Evolutionary conservation across 2,797 vertebrate genomes (phyloP), one percentile per base, ranked within the genome.

Genomic region (Malurus leucopterus): DNA sequence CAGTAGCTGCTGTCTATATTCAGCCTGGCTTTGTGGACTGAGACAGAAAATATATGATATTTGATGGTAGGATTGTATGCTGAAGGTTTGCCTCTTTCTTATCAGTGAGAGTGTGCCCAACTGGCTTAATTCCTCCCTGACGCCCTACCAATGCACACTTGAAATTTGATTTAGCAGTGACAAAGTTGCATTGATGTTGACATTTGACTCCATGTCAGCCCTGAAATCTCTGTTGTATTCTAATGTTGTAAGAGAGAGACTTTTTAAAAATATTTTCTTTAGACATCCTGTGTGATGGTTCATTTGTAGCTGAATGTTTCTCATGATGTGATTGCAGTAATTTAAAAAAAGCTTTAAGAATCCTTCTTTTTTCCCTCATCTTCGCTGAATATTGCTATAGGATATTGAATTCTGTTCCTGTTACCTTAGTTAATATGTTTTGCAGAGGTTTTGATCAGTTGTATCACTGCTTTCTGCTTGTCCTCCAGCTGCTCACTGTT

Each of bases 331-430:
- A 88, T 67, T 50, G 16, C 65, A 86, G 65, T 89, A 4, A 53
- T 78, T 92, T 72, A 78, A 75, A 81, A 71, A 78, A 61, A 46
- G 11, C 21, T 86, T 88, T 90, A 57, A 84, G 77, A 93, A 93
- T 71, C 20, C 19, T 64, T 87, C 27, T 18, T 44, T 21, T 78
- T 76, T 70, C 32, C 30, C 23, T 32, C 72, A 92, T 90, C 70
- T 94, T 43, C 58, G 65, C 86, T 77, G 69, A 91, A 53, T 55
- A 51, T 67, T 89, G 27, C 43, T 88, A 21, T 40, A 82, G n/a
- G 75, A 87, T 85, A 53, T 44, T 74, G 47, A 88, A 71, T 69
- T 36, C 32, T 72, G 29, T 85, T 91, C 44, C 34, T 91, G 47
- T 86, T 95, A 77, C 54, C 65, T 76, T 64, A 89, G 13, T 51